Percentiles rank a stretch among this genome's conserved stretches.
phyloP scores from a whole-genome alignment of 2,888 invertebrate species.

The Yponomeuta evonymella region DNA sequence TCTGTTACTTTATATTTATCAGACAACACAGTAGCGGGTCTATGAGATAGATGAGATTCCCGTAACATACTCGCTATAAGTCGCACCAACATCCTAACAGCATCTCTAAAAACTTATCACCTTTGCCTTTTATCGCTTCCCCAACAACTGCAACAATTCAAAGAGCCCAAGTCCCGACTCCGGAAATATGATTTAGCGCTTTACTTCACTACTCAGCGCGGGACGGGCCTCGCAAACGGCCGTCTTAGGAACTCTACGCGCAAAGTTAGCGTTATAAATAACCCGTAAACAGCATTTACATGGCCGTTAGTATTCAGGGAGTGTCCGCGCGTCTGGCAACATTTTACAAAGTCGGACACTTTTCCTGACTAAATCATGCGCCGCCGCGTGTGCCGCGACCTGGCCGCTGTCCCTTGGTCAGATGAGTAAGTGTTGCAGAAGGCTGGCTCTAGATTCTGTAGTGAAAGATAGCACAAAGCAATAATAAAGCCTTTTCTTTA shows the following conservation, averaged over 20 bases:
- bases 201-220: constrained; percentile 3
- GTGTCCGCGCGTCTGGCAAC: constrained; percentile 22
- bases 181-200: constrained; percentile 13
- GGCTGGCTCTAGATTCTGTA: not conserved
- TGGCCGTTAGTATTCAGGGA: constrained; percentile 24
- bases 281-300: constrained; percentile 18
- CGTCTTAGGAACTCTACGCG: constrained; percentile 9
- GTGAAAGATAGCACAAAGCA: too few relatives aligned
- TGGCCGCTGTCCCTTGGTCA: constrained; percentile 21
- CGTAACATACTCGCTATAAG: not conserved
- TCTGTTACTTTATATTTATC: too few relatives aligned
- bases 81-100: not conserved
- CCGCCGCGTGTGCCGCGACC: constrained; percentile 22
- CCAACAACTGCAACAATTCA: not conserved
- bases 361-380: constrained; percentile 26
- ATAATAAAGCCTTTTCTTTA: too few relatives aligned
- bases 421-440: not conserved
- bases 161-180: not conserved
- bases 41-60: too few relatives aligned
- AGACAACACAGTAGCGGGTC: too few relatives aligned
- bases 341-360: constrained; percentile 24
- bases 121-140: not conserved
- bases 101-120: too few relatives aligned
- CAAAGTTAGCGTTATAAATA: constrained; percentile 16
- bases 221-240: constrained; percentile 8